These are phyloP conservation scores for Coecobrya sp. DNA, from an alignment of 2,888 invertebrate genomes.

Conservation along the genomic window DNA sequence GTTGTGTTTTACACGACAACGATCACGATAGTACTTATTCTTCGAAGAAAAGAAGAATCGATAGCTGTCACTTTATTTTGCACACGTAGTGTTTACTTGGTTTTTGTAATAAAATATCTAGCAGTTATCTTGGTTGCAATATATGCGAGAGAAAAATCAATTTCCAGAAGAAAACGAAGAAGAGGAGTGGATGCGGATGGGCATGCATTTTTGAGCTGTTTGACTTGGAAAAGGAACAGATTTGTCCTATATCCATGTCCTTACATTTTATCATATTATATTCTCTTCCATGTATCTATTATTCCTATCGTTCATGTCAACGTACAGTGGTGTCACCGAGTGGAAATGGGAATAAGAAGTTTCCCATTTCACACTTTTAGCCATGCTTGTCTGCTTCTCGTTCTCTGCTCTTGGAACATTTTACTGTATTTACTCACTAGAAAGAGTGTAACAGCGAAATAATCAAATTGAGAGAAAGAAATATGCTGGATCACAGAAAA, in stretches of 20 bases:
- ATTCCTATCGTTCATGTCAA: conserved; percentile 41
- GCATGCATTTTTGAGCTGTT: conserved; percentile 2
- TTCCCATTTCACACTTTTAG: conserved; percentile 29
- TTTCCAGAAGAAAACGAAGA: conserved; percentile 45
- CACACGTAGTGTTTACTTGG: conserved; percentile 68
- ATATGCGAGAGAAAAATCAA: conserved; percentile 73
- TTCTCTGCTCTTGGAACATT: neutral
- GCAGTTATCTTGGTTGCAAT: conserved; percentile 65
- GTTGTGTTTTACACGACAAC: conserved; percentile 57
- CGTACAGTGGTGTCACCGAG: neutral
- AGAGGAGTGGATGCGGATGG: neutral
- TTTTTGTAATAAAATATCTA: conserved; percentile 72
- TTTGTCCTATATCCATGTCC: conserved; percentile 25
- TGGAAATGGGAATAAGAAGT: conserved; percentile 31
- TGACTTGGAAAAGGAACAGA: conserved; percentile 51
- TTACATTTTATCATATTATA: conserved; percentile 9
- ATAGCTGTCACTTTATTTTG: conserved; percentile 74
- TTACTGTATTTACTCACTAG: conserved; percentile 8
- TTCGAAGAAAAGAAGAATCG: conserved; percentile 38
- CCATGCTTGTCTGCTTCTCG: neutral
- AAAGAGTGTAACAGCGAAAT: conserved; percentile 32
- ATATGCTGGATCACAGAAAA: neutral
- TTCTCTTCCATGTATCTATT: conserved; percentile 19
- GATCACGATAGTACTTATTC: conserved; percentile 10
- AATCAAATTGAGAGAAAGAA: conserved; percentile 35